Base-by-base conservation (phyloP, 2,113 vertebrate genomes). In the Apaloderma vittatum region DNA sequence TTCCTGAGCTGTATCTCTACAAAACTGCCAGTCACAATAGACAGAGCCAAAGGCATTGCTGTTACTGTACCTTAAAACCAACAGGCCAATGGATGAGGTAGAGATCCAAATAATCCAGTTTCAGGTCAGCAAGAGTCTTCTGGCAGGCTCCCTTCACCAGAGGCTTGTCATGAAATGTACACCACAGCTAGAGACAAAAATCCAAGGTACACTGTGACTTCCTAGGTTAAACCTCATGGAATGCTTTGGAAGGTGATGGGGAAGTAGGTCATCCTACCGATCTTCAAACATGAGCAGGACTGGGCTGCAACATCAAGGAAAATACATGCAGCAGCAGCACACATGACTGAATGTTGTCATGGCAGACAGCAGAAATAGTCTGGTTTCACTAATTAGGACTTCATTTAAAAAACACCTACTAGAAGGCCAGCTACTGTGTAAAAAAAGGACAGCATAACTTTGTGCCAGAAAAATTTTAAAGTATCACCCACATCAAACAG, bases 51-150 rank as follows among this genome's bases (percentile, higher is more conserved):
- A 4, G 6, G 18, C 24, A 37, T 7, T 66, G 43, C 36, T 63
- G 2, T 16, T 63, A 74, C 52, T 21, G 3, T 95, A 99, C 99
- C 99, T 99, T 98, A 14, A 99, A 99, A 19, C 99, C 99, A 46
- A 98, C 43, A 5, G 99, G 99, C 99, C 99, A 99, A 91, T 99
- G 99, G 45, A 99, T 88, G 8, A 99, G 98, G 87, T 99, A 99
- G 45, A 99, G 99, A 88, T 99, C 99, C 80, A 99, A 82, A 96
- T 99, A 99, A 89, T 99, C 98, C 96, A 99, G 94, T 82, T 99
- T 98, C 61, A 99, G 98, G 92, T 97, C 98, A 8, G 96, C 88
- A 18, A 99, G 99, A 0, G 99, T 99, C 96, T 99, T 99, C 98
- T 99, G 98, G 94, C 98, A 99, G 32, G 92, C 98, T 40, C 94